A percentile compares a stretch with the other conserved stretches of the same genome.
Evolutionary conservation across 2,888 invertebrate species (phyloP).

Genomic region (Spilarctia lutea): DNA sequence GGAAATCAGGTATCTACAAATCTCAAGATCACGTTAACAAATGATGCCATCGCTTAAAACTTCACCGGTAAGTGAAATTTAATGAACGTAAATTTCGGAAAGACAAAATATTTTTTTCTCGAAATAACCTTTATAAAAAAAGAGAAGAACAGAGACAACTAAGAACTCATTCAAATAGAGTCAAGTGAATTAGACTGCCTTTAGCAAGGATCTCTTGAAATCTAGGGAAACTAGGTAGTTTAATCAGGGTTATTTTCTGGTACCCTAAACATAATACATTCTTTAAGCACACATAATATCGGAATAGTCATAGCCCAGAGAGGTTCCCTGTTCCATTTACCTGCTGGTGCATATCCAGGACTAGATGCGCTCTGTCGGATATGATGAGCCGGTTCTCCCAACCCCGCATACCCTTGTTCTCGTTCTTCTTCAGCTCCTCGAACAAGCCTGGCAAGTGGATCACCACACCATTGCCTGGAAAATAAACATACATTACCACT

Average conservation of each 20-base stretch:
- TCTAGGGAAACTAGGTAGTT: not conserved
- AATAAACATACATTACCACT: not conserved
- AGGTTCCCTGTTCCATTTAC: conserved; percentile 48
- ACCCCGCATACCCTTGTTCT: conserved; percentile 93
- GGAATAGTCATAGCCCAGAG: not conserved
- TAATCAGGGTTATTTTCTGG: no score
- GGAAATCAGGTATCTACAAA: not conserved
- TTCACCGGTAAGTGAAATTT: not conserved
- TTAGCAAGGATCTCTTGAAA: not conserved
- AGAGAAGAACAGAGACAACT: no score
- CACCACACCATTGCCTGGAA: conserved; percentile 98
- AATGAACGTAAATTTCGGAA: not conserved
- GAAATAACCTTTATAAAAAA: not conserved
- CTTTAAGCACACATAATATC: not conserved
- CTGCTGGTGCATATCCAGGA: conserved; percentile 96
- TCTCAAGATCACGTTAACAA: no score
- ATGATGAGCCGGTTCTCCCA: conserved; percentile 95
- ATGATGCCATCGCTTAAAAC: not conserved
- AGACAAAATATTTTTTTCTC: not conserved
- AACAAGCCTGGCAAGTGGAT: conserved; percentile 98
- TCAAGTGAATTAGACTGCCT: not conserved
- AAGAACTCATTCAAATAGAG: not conserved
- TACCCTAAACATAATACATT: not conserved
- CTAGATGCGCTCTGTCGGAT: conserved; percentile 98
- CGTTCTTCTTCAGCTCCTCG: conserved; percentile 97